Percentiles rank a stretch among this genome's conserved stretches.
These are phyloP conservation scores for Coleophora deauratella DNA, from an alignment of 2,888 invertebrate genomes.

Conservation along the genomic window DNA sequence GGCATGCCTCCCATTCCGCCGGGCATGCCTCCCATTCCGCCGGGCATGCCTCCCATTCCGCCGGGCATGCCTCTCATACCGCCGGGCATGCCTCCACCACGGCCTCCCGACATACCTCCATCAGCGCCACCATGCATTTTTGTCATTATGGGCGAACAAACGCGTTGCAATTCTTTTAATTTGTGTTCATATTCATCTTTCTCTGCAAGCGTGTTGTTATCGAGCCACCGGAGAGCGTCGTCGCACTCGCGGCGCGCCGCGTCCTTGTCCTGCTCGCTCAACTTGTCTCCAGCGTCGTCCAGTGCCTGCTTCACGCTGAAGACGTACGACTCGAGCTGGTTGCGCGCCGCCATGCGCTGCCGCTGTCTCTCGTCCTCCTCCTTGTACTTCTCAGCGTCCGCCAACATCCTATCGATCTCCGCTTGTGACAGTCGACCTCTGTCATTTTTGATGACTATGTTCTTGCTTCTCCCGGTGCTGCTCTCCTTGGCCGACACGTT, in stretches of 20 bases:
- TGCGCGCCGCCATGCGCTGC: slow-evolving; percentile 77
- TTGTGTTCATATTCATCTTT: slow-evolving; percentile 74
- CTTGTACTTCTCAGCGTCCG: slow-evolving; percentile 78
- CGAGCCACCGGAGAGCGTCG: slow-evolving; percentile 77
- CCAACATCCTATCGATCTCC: slow-evolving; percentile 82
- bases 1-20: too few species aligned
- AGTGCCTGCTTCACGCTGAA: slow-evolving; percentile 77
- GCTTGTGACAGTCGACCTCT: slow-evolving; percentile 82
- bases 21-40: slow-evolving; percentile 1
- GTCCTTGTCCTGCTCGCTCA: slow-evolving; percentile 74
- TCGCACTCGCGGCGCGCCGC: slow-evolving; percentile 55
- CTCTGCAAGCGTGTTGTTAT: slow-evolving; percentile 73
- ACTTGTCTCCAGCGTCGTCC: slow-evolving; percentile 66
- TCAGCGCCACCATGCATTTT: slow-evolving; percentile 64
- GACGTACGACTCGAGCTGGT: slow-evolving; percentile 78
- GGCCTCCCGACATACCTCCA: neutral
- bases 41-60: slow-evolving; percentile 2
- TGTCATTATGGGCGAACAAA: slow-evolving; percentile 77
- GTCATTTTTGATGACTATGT: slow-evolving; percentile 84
- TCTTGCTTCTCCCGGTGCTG: slow-evolving; percentile 75
- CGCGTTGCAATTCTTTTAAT: slow-evolving; percentile 65
- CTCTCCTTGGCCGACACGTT: slow-evolving; percentile 82
- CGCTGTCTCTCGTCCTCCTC: slow-evolving; percentile 78
- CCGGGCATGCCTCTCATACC: neutral
- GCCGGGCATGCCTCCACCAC: slow-evolving; percentile 8